Percentiles rank a stretch among this genome's conserved stretches.
These are phyloP conservation scores for Megamerina dolium DNA, from an alignment of 2,888 invertebrate genomes.

Conservation along the genomic window DNA sequence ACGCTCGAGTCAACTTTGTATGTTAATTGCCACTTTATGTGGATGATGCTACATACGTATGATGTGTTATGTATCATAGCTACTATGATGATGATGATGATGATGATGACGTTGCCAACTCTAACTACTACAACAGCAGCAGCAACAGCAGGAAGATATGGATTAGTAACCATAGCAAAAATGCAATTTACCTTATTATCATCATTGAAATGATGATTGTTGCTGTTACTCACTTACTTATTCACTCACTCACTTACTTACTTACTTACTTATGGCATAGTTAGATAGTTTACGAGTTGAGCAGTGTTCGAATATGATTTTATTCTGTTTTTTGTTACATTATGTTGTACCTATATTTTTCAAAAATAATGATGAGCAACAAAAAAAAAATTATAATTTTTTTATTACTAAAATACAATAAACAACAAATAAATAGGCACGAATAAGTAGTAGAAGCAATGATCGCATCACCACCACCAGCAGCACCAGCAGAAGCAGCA, in stretches of 20 bases:
- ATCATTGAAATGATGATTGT: not conserved
- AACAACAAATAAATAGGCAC: not conserved
- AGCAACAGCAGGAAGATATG: not conserved
- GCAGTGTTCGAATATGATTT: too few species aligned
- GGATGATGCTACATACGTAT: not conserved
- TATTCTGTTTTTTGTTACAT: too few species aligned
- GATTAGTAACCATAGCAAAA: constrained; percentile 1
- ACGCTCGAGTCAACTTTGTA: constrained; percentile 3
- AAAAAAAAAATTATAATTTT: not conserved
- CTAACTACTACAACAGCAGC: too few species aligned
- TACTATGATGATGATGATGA: too few species aligned
- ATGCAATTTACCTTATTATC: not conserved
- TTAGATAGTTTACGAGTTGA: too few species aligned
- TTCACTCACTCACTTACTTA: too few species aligned
- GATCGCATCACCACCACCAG: not conserved
- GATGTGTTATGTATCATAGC: too few species aligned
- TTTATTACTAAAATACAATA: not conserved
- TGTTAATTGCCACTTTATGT: constrained; percentile 11
- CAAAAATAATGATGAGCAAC: not conserved
- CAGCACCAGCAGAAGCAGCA: not conserved
- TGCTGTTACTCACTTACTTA: not conserved
- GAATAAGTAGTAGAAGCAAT: not conserved
- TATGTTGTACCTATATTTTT: too few species aligned
- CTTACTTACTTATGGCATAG: too few species aligned
- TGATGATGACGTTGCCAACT: too few species aligned